phyloP scores from a whole-genome alignment of 2,888 invertebrate species.

The Metacarcinus magister region DNA sequence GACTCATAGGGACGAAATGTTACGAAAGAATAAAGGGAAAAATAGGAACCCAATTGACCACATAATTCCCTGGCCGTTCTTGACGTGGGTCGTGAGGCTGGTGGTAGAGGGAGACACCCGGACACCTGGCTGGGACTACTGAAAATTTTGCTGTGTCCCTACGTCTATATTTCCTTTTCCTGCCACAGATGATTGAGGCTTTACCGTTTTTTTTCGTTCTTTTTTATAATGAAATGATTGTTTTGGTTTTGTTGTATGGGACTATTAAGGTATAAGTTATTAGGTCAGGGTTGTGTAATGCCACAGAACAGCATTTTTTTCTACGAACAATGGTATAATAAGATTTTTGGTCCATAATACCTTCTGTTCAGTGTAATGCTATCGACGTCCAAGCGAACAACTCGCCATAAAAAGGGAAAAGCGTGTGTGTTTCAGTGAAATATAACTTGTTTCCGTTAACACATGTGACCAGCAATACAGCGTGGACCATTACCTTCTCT shows the following conservation, averaged over 20 bases:
- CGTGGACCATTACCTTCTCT: background rate
- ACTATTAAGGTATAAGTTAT: background rate
- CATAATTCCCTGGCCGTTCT: background rate
- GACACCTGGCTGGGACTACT: background rate
- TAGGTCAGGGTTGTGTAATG: background rate
- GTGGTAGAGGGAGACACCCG: background rate
- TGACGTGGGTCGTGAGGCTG: background rate
- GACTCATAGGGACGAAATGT: background rate
- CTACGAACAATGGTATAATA: background rate
- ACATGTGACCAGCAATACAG: background rate
- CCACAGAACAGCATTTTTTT: background rate
- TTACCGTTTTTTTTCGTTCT: background rate
- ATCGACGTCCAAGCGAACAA: background rate
- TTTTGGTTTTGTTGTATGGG: background rate
- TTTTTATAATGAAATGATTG: background rate
- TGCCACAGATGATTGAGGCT: background rate
- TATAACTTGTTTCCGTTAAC: background rate
- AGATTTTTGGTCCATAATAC: background rate
- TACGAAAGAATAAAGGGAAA: background rate
- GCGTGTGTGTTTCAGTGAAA: background rate
- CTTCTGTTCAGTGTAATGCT: background rate
- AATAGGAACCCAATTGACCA: background rate
- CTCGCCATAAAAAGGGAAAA: background rate
- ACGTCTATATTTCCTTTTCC: background rate
- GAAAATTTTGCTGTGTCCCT: background rate